Percentiles rank a stretch among this genome's conserved stretches.
phyloP scores from a whole-genome alignment of 2,888 invertebrate species.

The Drosophila colorata region DNA sequence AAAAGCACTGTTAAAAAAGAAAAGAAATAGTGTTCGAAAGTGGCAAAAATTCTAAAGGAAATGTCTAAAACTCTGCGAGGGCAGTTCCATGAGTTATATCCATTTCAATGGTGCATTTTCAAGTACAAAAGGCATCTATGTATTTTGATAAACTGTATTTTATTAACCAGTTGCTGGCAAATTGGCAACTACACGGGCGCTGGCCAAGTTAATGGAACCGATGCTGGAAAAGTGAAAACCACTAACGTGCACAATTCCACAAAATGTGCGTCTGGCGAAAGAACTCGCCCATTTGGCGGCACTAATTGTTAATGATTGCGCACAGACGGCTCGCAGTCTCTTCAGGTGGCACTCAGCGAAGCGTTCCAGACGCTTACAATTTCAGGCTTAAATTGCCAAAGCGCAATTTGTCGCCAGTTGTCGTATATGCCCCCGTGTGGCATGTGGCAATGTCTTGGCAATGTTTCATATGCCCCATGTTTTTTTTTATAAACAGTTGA shows the following conservation, averaged over 20 bases:
- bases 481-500: conserved; percentile 74
- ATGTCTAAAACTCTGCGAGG: not conserved
- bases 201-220: conserved; percentile 59
- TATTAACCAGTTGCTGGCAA: conserved; percentile 66
- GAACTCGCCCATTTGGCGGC: conserved; percentile 71
- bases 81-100: not conserved
- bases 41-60: too few species aligned
- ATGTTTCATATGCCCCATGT: not conserved
- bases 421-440: conserved; percentile 22
- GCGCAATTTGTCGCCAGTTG: conserved; percentile 76
- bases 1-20: too few species aligned
- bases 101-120: not conserved
- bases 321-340: conserved; percentile 12
- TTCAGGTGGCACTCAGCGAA: conserved; percentile 20
- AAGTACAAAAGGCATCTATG: conserved; percentile 32
- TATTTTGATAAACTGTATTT: conserved; percentile 57
- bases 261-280: conserved; percentile 59
- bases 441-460: conserved; percentile 32
- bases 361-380: conserved; percentile 56
- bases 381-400: conserved; percentile 78
- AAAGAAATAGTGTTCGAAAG: too few species aligned
- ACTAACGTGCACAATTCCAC: conserved; percentile 22
- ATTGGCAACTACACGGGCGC: conserved; percentile 72
- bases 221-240: conserved; percentile 69
- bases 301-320: conserved; percentile 74